Conservation (phyloP, 2,113 vertebrate genomes). For the Capreolus pygargus region DNA sequence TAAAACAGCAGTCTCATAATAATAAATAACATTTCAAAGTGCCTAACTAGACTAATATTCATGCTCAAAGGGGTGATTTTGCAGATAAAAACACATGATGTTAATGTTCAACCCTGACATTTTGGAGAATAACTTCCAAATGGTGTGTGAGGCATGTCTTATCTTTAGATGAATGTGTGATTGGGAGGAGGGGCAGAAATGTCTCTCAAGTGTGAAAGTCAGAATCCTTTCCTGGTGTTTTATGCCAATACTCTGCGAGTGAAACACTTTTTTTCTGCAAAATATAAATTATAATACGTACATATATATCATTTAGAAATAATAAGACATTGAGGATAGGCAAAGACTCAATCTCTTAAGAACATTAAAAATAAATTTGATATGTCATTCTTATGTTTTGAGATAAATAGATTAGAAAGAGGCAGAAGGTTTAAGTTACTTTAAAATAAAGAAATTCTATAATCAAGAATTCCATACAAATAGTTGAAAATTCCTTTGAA, state of each 20-base stretch:
- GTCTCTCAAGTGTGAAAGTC: slow-evolving; percentile 12
- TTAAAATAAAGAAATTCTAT: not conserved
- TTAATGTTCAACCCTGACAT: slow-evolving; percentile 30
- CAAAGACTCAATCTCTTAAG: not conserved
- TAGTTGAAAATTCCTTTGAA: slow-evolving; percentile 1
- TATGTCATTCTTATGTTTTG: not conserved
- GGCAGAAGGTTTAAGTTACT: not conserved
- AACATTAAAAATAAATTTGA: not conserved
- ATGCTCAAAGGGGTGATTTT: not conserved
- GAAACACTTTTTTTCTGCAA: not conserved
- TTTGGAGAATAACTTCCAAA: slow-evolving; percentile 37
- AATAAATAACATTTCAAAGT: not conserved
- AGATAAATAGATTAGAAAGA: not conserved
- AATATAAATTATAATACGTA: not conserved
- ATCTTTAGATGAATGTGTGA: slow-evolving; percentile 45
- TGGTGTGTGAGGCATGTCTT: slow-evolving; percentile 37
- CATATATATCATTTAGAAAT: not conserved
- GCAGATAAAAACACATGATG: not conserved
- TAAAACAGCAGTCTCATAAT: not conserved
- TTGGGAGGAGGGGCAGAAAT: not conserved
- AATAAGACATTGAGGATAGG: not conserved
- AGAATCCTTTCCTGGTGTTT: not conserved
- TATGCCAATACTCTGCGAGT: not conserved
- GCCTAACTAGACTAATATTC: not conserved
- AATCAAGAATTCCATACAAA: not conserved